These are phyloP conservation scores for Cercocebus atys DNA, from an alignment of 2,113 vertebrate species.

Conservation along the genomic window DNA sequence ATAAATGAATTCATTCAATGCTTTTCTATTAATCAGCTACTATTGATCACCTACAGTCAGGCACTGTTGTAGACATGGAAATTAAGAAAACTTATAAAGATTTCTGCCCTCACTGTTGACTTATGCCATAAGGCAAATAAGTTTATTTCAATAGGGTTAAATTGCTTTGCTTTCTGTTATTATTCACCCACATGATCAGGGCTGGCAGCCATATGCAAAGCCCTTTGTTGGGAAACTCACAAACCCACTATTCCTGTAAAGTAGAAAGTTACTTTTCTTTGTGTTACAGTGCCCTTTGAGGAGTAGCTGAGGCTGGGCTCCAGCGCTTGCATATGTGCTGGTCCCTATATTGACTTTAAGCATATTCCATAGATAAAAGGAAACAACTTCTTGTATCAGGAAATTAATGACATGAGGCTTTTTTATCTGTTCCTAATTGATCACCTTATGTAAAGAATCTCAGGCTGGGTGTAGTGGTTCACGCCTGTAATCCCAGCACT, in stretches of 20 bases:
- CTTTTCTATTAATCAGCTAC: not conserved
- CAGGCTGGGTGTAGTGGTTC: too few relatives aligned
- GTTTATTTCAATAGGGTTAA: not conserved
- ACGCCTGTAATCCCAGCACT: too few relatives aligned
- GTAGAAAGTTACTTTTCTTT: not conserved
- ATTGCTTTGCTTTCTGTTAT: not conserved
- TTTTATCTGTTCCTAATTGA: not conserved
- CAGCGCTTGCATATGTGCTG: fast-evolving
- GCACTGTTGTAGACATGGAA: not conserved
- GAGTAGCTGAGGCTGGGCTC: not conserved
- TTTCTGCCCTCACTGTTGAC: not conserved
- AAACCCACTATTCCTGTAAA: too few relatives aligned
- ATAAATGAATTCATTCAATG: not conserved
- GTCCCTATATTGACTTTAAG: not conserved
- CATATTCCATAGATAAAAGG: not conserved
- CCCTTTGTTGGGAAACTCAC: not conserved
- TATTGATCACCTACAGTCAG: not conserved
- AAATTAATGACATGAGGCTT: not conserved
- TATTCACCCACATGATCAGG: not conserved
- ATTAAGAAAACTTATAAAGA: not conserved
- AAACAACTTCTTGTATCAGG: not conserved
- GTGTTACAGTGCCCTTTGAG: not conserved
- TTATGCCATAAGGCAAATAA: not conserved
- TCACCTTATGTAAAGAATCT: not conserved
- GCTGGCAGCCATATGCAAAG: not conserved